phyloP scores from a whole-genome alignment of 2,888 invertebrate genomes.

The Subacronicta megacephala region DNA sequence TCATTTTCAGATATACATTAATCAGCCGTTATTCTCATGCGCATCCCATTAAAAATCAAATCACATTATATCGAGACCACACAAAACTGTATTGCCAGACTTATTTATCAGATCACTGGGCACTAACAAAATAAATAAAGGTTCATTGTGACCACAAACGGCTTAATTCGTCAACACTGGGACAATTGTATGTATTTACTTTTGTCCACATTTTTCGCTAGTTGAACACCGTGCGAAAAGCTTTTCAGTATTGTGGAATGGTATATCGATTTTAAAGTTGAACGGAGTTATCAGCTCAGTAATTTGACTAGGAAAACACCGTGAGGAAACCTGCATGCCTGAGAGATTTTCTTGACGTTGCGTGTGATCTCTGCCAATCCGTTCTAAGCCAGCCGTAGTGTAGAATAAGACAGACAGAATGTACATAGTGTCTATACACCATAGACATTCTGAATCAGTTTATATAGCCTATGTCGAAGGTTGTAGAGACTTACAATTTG shows the following conservation, averaged over 20 bases:
- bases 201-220: constrained; percentile 56
- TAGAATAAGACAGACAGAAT: too few species aligned
- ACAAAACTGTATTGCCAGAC: constrained; percentile 49
- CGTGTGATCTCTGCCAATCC: too few species aligned
- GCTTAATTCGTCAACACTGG: constrained; percentile 60
- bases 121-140: constrained; percentile 56
- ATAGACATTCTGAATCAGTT: too few species aligned
- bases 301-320: too few species aligned
- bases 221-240: constrained; percentile 64
- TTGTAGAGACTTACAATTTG: too few species aligned
- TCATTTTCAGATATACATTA: constrained; percentile 1
- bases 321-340: too few species aligned
- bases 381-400: too few species aligned
- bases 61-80: constrained; percentile 26
- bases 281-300: constrained; percentile 27
- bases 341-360: too few species aligned
- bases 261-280: constrained; percentile 24
- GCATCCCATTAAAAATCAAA: constrained; percentile 39
- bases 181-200: constrained; percentile 54
- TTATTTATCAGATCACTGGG: constrained; percentile 65
- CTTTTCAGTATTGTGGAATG: constrained; percentile 33
- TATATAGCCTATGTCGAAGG: too few species aligned
- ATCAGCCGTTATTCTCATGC: constrained; percentile 41
- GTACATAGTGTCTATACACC: too few species aligned
- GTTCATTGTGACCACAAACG: constrained; percentile 49